phyloP scores from a whole-genome alignment of 2,797 vertebrate genomes.

The Acipenser transmontanus region DNA sequence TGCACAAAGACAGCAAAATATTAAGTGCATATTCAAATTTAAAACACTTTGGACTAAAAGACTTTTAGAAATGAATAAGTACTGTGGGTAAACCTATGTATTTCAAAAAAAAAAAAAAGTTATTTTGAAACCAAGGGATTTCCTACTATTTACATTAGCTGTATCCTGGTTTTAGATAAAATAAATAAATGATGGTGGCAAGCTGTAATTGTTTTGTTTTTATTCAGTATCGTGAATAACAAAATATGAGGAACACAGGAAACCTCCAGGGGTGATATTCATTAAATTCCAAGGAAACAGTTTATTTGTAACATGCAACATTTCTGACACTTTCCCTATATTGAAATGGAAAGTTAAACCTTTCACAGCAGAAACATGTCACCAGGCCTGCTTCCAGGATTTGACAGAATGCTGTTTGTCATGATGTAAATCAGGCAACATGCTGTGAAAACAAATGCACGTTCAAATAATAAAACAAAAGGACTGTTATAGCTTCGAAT shows the following conservation, averaged over 20 bases:
- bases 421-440: constrained; percentile 13
- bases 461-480: not conserved
- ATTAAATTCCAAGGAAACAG: constrained; percentile 10
- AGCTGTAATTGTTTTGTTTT: constrained; percentile 20
- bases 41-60: too few relatives aligned
- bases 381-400: not conserved
- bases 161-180: not conserved
- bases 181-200: not conserved
- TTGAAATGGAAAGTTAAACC: constrained; percentile 11
- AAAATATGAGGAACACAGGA: constrained; percentile 5
- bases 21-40: too few relatives aligned
- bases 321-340: constrained; percentile 2
- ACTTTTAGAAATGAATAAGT: too few relatives aligned
- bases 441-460: not conserved
- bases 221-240: not conserved
- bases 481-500: constrained; percentile 9
- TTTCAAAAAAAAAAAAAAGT: too few relatives aligned
- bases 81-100: too few relatives aligned
- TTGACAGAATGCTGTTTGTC: constrained; percentile 9
- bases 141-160: constrained; percentile 19
- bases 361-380: constrained; percentile 14
- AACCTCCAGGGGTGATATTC: constrained; percentile 9
- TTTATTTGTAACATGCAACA: not conserved
- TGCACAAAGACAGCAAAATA: too few relatives aligned
- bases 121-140: constrained; percentile 8